phyloP scores from a whole-genome alignment of 2,113 vertebrate genomes.

The Himantopus leucocephalus region DNA sequence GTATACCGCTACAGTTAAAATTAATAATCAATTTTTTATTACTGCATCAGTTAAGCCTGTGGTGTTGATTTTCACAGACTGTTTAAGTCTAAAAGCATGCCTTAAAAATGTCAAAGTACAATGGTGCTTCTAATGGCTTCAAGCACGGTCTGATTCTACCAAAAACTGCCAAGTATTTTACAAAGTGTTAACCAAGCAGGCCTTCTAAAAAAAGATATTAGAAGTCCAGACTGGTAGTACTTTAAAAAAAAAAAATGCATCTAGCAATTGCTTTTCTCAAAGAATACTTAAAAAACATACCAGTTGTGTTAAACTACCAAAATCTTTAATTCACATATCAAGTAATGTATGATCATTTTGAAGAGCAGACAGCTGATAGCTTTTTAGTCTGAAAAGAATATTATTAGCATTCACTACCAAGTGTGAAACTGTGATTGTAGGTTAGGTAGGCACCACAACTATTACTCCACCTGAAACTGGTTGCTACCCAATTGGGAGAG shows the following conservation, averaged over 20 bases:
- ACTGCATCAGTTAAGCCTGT: not conserved
- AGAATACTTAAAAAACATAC: not conserved
- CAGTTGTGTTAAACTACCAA: not conserved
- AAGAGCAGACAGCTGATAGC: not conserved
- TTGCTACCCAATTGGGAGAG: slow-evolving; percentile 71
- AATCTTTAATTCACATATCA: not conserved
- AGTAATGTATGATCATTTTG: not conserved
- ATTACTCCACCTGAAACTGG: slow-evolving; percentile 73
- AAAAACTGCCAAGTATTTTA: not conserved
- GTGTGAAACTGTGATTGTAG: not conserved
- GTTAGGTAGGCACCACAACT: not conserved
- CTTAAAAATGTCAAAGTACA: not conserved
- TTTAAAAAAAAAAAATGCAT: not conserved
- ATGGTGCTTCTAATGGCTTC: not conserved
- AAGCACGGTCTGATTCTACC: not conserved
- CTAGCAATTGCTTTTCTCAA: not conserved
- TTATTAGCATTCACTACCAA: not conserved
- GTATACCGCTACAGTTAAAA: not conserved
- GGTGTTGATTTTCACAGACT: not conserved
- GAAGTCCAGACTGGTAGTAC: not conserved
- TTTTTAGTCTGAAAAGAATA: not conserved
- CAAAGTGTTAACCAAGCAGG: not conserved
- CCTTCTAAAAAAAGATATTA: not conserved
- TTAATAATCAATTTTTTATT: not conserved
- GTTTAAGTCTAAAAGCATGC: not conserved